Evolutionary conservation across 2,113 vertebrate genomes (phyloP).

Genomic region (Platichthys flesus): DNA sequence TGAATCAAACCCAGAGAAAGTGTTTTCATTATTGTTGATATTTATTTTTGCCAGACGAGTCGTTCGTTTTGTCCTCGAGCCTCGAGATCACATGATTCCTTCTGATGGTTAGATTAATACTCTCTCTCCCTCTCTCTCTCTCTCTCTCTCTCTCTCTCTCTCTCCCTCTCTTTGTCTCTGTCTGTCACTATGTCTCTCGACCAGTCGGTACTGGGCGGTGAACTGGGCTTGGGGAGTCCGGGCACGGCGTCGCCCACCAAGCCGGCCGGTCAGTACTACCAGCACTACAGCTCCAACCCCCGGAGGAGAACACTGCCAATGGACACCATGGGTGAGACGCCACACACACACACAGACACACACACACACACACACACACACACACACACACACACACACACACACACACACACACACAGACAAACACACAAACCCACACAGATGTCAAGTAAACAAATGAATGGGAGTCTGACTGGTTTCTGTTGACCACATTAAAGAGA

Average conservation of each 20-base stretch:
- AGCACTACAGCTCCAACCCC: slow-evolving; percentile 92
- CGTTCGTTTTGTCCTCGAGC: not conserved
- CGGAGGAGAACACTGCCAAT: slow-evolving; percentile 90
- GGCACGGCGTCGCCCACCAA: slow-evolving; percentile 92
- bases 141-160: slow-evolving; percentile 6
- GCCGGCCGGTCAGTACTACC: slow-evolving; percentile 93
- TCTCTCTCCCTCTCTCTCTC: slow-evolving; percentile 12
- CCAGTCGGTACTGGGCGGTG: slow-evolving; percentile 85
- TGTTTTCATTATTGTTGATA: not conserved
- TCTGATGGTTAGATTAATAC: slow-evolving; percentile 11
- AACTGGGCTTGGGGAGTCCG: slow-evolving; percentile 94
- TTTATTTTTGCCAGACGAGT: not conserved
- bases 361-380: slow-evolving; percentile 20
- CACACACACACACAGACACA: slow-evolving; percentile 24
- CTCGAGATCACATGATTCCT: slow-evolving; percentile 11
- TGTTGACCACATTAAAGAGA: no score
- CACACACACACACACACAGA: slow-evolving; percentile 15
- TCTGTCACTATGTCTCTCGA: not conserved
- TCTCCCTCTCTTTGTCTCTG: slow-evolving; percentile 4
- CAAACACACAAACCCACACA: slow-evolving; percentile 18
- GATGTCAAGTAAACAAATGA: no score
- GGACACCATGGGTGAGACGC: slow-evolving; percentile 89
- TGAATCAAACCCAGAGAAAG: no score
- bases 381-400: slow-evolving; percentile 18
- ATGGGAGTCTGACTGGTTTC: no score